Evolutionary conservation across 2,113 vertebrate genomes (phyloP).

Genomic region (Hemiscyllium ocellatum): DNA sequence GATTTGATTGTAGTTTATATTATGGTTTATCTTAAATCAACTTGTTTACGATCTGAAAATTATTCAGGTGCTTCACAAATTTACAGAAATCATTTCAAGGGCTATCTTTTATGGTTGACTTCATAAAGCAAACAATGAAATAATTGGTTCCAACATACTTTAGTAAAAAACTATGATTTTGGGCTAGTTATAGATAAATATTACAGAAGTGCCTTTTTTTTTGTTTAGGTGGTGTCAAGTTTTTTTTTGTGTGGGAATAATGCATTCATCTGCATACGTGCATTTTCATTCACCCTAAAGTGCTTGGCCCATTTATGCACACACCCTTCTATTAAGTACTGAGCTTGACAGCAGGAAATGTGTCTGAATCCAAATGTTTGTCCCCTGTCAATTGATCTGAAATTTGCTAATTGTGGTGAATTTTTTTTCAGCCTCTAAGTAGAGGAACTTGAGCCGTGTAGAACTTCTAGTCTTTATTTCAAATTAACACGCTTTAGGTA

Average conservation of each 20-base stretch:
- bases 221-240: background rate
- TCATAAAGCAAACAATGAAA: background rate
- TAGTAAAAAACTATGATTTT: too few relatives aligned
- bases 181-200: background rate
- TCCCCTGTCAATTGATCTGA: background rate
- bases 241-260: background rate
- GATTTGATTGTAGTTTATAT: background rate
- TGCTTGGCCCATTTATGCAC: background rate
- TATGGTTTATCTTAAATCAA: background rate
- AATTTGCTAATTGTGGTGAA: background rate
- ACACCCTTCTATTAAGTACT: background rate
- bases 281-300: background rate
- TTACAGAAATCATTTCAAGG: background rate
- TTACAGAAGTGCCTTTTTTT: background rate
- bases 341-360: conserved; percentile 15
- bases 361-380: background rate
- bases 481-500: conserved; percentile 9
- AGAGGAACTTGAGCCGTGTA: background rate
- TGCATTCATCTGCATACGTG: background rate
- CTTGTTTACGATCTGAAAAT: background rate
- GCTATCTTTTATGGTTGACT: conserved; percentile 10
- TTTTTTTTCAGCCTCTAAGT: background rate
- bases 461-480: background rate
- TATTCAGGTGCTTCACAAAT: background rate
- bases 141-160: background rate